Evolutionary conservation across 2,113 vertebrate species (phyloP), one percentile per base, ranked within the genome.

Genomic region (Neomonachus schauinslandi): DNA sequence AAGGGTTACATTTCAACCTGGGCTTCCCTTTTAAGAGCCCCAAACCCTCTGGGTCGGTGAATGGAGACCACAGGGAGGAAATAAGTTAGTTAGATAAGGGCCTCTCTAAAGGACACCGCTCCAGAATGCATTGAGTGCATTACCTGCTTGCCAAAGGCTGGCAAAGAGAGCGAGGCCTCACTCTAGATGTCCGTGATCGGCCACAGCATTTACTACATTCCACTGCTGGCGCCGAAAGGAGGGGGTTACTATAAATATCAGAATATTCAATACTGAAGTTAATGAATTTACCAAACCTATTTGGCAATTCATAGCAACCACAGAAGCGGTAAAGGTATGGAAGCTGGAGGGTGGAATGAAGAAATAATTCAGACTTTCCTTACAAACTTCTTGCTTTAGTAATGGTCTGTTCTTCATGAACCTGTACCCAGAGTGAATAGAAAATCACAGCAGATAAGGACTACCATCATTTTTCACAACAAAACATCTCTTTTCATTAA

Each of bases 221-320:
- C 49, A 33, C 0, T 39, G 72, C n/a, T 63, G 51, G 31, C 76
- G 46, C n/a, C 13, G n/a, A 36, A 76, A 57, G 74, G 4, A 84
- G 7, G 24, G 0, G 4, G 12, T 36, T 46, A 63, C 22, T 46
- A 15, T 5, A 31, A 46, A 77, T 10, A 46, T 10, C 3, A n/a
- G 36, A 65, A 24, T 9, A 46, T 15, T 92, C n/a, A n/a, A 24
- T 31, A 36, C 51, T 26, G 2, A 87, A 80, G 57, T n/a, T 28
- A 72, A 53, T 39, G 10, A 89, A 80, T 28, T 57, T 33, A 33
- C 28, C 89, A 91, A 81, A 49, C 12, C 10, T 42, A 67, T 39
- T 26, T 86, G 91, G n/a, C 55, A 94, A 74, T 53, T 86, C 42
- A 36, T 2, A 79, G 16, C 53, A 74, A 14, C 55, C n/a, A 92